Base-by-base conservation (phyloP, 2,113 vertebrate species). In the Xerus inauris region DNA sequence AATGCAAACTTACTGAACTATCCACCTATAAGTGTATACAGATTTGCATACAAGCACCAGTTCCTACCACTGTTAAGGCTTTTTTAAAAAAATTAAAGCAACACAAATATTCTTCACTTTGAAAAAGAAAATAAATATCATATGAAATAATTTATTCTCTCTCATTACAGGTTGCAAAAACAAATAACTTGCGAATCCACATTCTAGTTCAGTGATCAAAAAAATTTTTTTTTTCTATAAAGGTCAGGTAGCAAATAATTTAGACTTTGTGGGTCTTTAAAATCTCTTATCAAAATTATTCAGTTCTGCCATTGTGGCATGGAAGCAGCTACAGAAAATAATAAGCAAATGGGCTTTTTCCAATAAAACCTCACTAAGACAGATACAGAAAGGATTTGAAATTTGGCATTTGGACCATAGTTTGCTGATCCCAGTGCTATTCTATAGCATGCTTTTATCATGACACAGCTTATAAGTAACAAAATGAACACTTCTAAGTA, bases 301-400 rank as follows among this genome's bases (percentile, higher is more conserved):
- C 11, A 47, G 20, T 26, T 94, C 4, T 47, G 35, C 13, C 6
- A 71, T 24, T 64, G 26, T 16, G 54, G 13, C n/a, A 88, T 47
- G 30, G 95, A 93, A 87, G n/a, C 9, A 91, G 13, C 22, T 62
- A 84, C 2, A 81, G 32, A 88, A 38, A 62, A 73, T 49, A 47
- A 59, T 77, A 80, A 73, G 75, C 1, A 82, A 87, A 81, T 51
- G 11, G 20, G 8, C 10, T 96, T 51, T 40, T 62, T 72, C 26
- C 40, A 89, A 42, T 51, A 89, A 75, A 93, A 67, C 8, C 75
- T 93, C 57, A 57, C 73, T 97, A 91, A 94, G 86, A 51, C 4
- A 85, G 3, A 30, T 75, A 20, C 1, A 69, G n/a, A 9, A 7
- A 76, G 13, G 8, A 83, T 57, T 88, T 87, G 47, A 49, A 9